These are phyloP conservation scores for Scortum barcoo DNA, from an alignment of 2,113 vertebrate genomes.

Conservation along the genomic window DNA sequence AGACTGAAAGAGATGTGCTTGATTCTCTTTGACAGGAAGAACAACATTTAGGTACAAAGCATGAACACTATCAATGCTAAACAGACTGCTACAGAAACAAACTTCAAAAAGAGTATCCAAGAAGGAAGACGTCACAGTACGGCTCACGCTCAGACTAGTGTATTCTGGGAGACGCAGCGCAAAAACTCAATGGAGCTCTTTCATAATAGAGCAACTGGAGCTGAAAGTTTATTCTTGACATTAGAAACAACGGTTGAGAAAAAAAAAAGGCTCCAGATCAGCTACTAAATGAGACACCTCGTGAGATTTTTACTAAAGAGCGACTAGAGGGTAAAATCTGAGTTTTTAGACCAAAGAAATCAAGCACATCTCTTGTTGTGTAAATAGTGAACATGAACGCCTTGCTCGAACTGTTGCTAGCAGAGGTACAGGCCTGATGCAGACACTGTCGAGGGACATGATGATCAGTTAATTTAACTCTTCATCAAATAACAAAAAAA, in stretches of 20 bases:
- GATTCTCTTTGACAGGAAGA: background rate
- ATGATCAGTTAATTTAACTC: slow-evolving; percentile 19
- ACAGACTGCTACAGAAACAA: background rate
- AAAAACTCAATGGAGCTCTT: background rate
- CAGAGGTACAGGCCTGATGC: slow-evolving; percentile 17
- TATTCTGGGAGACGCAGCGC: slow-evolving; percentile 33
- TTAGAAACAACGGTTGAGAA: background rate
- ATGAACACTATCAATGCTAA: too few relatives aligned
- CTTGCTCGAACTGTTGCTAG: background rate
- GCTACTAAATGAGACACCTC: background rate
- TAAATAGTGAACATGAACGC: slow-evolving; percentile 1
- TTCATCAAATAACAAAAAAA: slow-evolving; percentile 46
- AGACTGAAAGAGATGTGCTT: slow-evolving; percentile 25
- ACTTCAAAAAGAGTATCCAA: background rate
- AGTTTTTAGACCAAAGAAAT: background rate
- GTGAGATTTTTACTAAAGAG: background rate
- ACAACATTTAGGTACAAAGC: background rate
- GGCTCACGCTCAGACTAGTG: background rate
- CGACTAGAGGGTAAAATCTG: background rate
- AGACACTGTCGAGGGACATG: background rate
- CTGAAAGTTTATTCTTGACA: background rate
- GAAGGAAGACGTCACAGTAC: background rate
- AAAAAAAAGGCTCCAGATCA: background rate
- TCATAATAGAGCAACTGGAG: background rate
- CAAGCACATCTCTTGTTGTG: slow-evolving; percentile 23